Percentiles rank a stretch among this genome's conserved stretches.
These are phyloP conservation scores for Anarrhichthys ocellatus DNA, from an alignment of 2,113 vertebrate species.

Conservation along the genomic window DNA sequence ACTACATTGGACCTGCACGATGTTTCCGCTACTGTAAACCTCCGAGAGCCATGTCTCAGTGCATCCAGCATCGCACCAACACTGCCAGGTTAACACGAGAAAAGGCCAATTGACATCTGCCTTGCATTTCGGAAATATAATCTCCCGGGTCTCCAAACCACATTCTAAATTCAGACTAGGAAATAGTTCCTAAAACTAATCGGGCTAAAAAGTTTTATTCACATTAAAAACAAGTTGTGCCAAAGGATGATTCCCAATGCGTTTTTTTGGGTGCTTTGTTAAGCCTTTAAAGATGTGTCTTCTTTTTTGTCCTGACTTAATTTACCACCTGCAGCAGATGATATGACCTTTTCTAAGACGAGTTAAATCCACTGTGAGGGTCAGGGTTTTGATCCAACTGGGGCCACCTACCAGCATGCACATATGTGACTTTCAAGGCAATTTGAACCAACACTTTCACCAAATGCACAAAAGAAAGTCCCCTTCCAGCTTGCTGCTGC, in stretches of 20 bases:
- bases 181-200: background rate
- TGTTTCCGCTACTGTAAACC: slow-evolving; percentile 9
- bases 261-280: background rate
- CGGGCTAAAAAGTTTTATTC: background rate
- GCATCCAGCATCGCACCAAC: background rate
- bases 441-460: slow-evolving; percentile 14
- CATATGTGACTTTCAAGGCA: background rate
- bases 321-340: background rate
- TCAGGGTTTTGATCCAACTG: background rate
- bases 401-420: background rate
- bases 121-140: background rate
- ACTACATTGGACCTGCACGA: slow-evolving; percentile 26
- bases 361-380: background rate
- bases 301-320: background rate
- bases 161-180: background rate
- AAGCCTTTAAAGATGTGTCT: background rate
- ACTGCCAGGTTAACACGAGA: background rate
- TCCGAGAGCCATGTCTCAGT: background rate
- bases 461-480: slow-evolving; percentile 17
- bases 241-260: background rate
- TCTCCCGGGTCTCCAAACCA: background rate
- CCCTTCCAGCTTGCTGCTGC: background rate
- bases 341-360: background rate
- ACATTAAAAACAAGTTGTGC: background rate
- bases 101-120: background rate